phyloP scores from a whole-genome alignment of 2,888 invertebrate genomes.

The Acronicta aceris region DNA sequence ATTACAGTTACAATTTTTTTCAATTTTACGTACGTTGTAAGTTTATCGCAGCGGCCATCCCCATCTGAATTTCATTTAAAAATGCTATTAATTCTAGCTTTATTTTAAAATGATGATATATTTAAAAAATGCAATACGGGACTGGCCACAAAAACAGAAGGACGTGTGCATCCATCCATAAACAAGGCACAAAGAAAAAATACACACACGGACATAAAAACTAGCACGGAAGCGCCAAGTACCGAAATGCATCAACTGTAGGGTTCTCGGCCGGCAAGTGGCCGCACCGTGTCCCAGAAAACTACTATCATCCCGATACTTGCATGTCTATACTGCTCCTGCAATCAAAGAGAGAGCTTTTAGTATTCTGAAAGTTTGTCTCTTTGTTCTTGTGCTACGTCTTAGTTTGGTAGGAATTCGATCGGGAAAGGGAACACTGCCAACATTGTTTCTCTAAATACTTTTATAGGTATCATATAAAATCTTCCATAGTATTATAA shows the following conservation, averaged over 20 bases:
- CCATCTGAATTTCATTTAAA: no score
- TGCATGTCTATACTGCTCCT: constrained; percentile 58
- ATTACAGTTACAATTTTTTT: no score
- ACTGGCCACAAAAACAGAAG: constrained; percentile 20
- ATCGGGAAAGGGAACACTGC: constrained; percentile 22
- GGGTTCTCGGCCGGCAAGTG: constrained; percentile 70
- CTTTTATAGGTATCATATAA: no score
- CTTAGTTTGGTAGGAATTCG: constrained; percentile 27
- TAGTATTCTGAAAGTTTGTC: constrained; percentile 71
- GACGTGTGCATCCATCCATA: neutral
- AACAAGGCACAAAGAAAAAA: constrained; percentile 39
- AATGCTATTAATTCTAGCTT: neutral
- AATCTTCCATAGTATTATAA: no score
- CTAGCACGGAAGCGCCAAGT: constrained; percentile 61
- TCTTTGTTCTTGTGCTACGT: constrained; percentile 49
- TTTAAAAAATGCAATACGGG: constrained; percentile 12
- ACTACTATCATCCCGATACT: constrained; percentile 50
- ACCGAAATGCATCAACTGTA: constrained; percentile 78
- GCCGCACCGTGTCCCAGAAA: constrained; percentile 61
- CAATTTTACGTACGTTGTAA: no score
- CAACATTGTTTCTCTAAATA: no score
- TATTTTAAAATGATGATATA: neutral
- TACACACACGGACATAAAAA: constrained; percentile 53
- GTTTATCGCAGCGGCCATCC: no score
- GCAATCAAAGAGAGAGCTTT: constrained; percentile 83